phyloP scores from a whole-genome alignment of 2,888 invertebrate genomes.

The Pyralis farinalis region DNA sequence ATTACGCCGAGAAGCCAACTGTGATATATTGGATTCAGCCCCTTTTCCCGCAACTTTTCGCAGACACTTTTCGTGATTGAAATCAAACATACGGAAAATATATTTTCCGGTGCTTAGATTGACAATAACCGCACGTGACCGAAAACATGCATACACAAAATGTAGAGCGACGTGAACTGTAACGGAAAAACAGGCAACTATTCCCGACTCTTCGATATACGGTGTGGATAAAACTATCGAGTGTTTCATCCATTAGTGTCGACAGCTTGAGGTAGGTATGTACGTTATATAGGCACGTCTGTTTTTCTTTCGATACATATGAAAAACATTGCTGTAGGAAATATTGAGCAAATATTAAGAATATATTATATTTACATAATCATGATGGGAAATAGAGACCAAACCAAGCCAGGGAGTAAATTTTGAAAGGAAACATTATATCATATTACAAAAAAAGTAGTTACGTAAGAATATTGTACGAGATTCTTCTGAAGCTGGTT shows the following conservation, averaged over 20 bases:
- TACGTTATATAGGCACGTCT: background rate
- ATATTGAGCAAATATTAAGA: background rate
- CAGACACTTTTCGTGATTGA: slow-evolving; percentile 25
- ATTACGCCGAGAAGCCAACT: slow-evolving; percentile 16
- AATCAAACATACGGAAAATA: slow-evolving; percentile 19
- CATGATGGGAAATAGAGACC: too few relatives aligned
- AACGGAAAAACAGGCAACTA: slow-evolving; percentile 23
- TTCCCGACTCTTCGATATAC: slow-evolving; percentile 22
- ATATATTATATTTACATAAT: background rate
- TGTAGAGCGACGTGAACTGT: slow-evolving; percentile 26
- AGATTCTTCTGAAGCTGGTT: too few relatives aligned
- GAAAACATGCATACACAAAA: slow-evolving; percentile 24
- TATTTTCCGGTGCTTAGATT: slow-evolving; percentile 18
- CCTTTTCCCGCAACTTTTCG: slow-evolving; percentile 1
- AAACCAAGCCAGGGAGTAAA: too few relatives aligned
- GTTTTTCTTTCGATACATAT: background rate
- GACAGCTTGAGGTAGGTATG: background rate
- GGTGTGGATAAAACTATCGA: slow-evolving; percentile 16
- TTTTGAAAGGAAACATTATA: too few relatives aligned
- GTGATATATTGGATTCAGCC: slow-evolving; percentile 10
- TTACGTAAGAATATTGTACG: background rate
- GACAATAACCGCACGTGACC: slow-evolving; percentile 29
- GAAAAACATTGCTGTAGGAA: background rate
- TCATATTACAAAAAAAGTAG: too few relatives aligned
- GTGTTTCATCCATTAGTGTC: background rate